Evolutionary conservation across 2,888 invertebrate genomes (phyloP), one percentile per base, ranked within the genome.

Genomic region (Volucella inanis): DNA sequence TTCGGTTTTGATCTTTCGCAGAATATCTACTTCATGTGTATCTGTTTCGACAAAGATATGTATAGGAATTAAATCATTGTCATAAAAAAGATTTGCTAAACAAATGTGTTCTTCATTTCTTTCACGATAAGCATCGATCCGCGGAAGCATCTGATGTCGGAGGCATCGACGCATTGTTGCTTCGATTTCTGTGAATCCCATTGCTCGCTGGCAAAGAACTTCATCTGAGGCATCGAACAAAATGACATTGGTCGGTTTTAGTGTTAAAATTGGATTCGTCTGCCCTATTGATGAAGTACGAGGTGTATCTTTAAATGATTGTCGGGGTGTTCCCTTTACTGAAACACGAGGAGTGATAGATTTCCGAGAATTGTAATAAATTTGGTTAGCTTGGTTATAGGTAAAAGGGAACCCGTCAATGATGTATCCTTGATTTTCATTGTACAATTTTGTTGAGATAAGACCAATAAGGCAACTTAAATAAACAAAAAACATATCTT

Each of bases 361-460:
- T 59, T 39, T 61, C 0, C 12, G 15, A 14, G 68, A 64, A 8
- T 64, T 61, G 12, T 47, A 71, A 45, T 78, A 88, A 50, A 88
- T 87, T 68, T 77, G 45, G 11, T 65, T 59, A 0, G 87, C 79
- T 75, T 88, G 52, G 0, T 79, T 54, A 62, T 87, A 88, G 1
- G 70, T 65, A 62, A 87, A 88, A 0, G 88, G 87, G 52, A 88
- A 88, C 1, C 80, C 76, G 45, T 88, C 88, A 8, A 88, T 55
- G 8, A 88, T 54, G 45, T 88, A 88, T 1, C 88, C 88, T 43
- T 88, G 88, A 57, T 88, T 88, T 8, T 77, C 55, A 54, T 83
- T 79, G 38, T 68, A 88, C 1, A 76, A 57, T 11, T 88, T 87
- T 0, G 61, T 59, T 8, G 79, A 75, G 2, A 88, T 52, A 0